Conservation (phyloP, 2,113 vertebrate genomes). For the Anhinga anhinga region DNA sequence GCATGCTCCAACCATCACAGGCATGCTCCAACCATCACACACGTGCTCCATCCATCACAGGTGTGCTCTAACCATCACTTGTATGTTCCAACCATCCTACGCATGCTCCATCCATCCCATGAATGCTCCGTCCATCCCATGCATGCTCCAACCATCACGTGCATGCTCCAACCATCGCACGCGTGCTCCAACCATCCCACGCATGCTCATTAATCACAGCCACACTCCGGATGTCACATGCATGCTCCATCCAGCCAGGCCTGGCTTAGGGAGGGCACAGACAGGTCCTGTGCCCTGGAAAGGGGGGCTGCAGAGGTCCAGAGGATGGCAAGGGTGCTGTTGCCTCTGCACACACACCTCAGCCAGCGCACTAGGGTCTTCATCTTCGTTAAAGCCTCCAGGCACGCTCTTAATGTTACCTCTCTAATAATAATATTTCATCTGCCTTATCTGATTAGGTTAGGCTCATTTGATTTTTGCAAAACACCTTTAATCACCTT, state of each 20-base stretch:
- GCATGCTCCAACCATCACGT: background rate
- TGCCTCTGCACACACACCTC: background rate
- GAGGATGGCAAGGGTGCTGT: background rate
- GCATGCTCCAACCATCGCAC: accelerated
- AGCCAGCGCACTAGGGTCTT: accelerated
- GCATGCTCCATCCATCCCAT: no score
- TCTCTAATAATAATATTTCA: slow-evolving; percentile 26
- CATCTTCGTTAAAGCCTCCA: background rate
- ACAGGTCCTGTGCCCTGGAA: background rate
- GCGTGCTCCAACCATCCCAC: background rate
- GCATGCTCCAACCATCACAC: background rate
- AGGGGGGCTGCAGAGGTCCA: background rate
- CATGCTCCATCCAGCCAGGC: accelerated
- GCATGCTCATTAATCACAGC: background rate
- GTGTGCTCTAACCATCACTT: accelerated
- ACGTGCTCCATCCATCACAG: accelerated
- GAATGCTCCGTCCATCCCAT: no score
- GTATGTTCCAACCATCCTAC: accelerated
- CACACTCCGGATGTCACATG: accelerated
- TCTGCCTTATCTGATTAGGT: slow-evolving; percentile 22
- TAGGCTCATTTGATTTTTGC: slow-evolving; percentile 23
- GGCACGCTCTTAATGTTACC: background rate
- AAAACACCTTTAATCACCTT: slow-evolving; percentile 52
- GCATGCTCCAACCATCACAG: background rate
- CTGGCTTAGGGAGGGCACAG: background rate